Percentiles rank a stretch among this genome's conserved stretches.
Conservation (phyloP, 2,797 vertebrate species). For the Hemitrygon akajei region DNA sequence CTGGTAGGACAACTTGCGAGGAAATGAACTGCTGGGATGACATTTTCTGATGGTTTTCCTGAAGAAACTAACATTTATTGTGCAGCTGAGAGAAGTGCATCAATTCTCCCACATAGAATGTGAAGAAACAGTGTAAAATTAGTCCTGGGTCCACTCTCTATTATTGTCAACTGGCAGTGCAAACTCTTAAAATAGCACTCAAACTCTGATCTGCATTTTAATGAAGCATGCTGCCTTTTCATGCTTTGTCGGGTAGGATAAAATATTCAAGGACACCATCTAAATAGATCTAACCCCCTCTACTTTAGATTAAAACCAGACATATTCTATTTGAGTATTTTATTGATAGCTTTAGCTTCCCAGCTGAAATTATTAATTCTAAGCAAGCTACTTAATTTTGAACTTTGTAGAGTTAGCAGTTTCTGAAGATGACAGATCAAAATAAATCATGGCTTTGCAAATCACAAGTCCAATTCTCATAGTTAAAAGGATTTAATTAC, state of each 20-base stretch:
- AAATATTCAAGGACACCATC: not conserved
- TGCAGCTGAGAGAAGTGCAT: not conserved
- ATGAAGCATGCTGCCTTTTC: not conserved
- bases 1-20: not conserved
- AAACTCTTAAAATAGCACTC: not conserved
- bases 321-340: not conserved
- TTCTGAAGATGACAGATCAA: conserved; percentile 8
- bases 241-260: not conserved
- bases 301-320: not conserved
- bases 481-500: not conserved
- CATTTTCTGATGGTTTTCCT: not conserved
- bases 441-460: not conserved
- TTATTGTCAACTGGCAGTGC: not conserved
- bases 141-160: not conserved
- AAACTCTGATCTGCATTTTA: not conserved
- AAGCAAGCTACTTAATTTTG: conserved; percentile 9
- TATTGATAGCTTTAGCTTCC: not conserved
- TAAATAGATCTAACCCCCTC: not conserved
- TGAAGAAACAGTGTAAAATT: not conserved
- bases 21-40: not conserved
- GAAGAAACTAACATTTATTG: not conserved
- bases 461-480: not conserved
- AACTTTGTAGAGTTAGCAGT: not conserved
- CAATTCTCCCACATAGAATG: not conserved
- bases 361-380: not conserved